Evolutionary conservation across 2,113 vertebrate genomes (phyloP).

Genomic region (Spea bombifrons): DNA sequence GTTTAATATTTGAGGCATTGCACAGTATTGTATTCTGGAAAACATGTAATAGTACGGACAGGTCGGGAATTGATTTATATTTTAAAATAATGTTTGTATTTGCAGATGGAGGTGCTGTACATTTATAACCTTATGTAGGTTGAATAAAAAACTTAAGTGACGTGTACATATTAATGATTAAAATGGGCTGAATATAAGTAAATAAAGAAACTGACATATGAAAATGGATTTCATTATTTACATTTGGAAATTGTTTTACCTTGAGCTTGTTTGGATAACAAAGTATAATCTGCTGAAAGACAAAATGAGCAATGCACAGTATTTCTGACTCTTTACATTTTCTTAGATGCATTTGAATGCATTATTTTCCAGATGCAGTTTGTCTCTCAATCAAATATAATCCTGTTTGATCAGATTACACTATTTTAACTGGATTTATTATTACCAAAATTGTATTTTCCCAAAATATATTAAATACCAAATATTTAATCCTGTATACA

Average conservation of each 20-base stretch:
- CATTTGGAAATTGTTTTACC: conserved; percentile 20
- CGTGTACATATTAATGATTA: background rate
- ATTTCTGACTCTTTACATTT: conserved; percentile 13
- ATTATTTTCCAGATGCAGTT: background rate
- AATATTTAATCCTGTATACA: background rate
- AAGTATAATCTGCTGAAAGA: background rate
- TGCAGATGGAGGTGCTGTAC: background rate
- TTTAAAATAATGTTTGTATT: background rate
- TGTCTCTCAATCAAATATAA: conserved; percentile 7
- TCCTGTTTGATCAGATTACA: conserved; percentile 10
- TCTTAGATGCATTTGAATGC: background rate
- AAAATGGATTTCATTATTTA: conserved; percentile 8
- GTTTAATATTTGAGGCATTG: no score
- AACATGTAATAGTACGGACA: background rate
- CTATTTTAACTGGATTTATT: conserved; percentile 9
- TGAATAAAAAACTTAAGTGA: background rate
- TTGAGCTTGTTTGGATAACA: conserved; percentile 14
- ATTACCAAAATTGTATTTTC: background rate
- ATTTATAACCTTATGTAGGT: background rate
- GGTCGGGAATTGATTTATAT: no score
- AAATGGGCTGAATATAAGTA: background rate
- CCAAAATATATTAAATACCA: background rate
- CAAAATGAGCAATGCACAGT: background rate
- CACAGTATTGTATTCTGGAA: no score
- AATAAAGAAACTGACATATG: conserved; percentile 16